Evolutionary conservation across 2,113 vertebrate species (phyloP), one percentile per base, ranked within the genome.

Genomic region (Microtus ochrogaster): DNA sequence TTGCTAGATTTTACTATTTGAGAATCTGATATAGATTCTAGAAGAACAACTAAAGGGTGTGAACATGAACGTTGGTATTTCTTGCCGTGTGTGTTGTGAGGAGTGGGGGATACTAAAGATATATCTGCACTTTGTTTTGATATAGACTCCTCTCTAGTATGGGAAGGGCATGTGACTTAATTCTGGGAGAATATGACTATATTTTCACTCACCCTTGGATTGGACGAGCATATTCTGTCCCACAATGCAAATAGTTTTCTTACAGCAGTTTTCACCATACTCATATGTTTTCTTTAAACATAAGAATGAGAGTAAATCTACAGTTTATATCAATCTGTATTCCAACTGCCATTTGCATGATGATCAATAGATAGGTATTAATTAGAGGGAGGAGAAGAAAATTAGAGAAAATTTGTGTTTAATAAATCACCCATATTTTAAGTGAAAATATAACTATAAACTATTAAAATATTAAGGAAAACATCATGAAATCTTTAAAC

Each of bases 61-160:
- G 5, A 49, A 49, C 17, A 68, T 1, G 3, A 49, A 49, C 41
- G 19, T 24, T 94, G 90, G 2, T 84, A 68, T 85, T 92, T 84
- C 2, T 72, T 88, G 30, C 12, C 4, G 3, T 44, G 1, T 55
- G 1, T 1, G 3, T 7, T 87, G 0, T 87, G 2, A 81, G 19
- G 5, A 89, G 5, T 16, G 65, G 0, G 81, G 41, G 5, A 5
- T 47, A 84, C 0, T 36, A 63, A 49, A 82, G 36, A 9, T 73
- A 0, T 47, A n/a, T 13, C 19, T 13, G 74, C 24, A 52, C 73
- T 36, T 82, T 73, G 6, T 66, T 79, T 41, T 96, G 12, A 68
- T 33, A 5, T 68, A 88, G 16, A 68, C 2, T 55, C 16, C 66
- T 66, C 7, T 65, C 19, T 85, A 44, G 12, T 39, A 44, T 1